Evolutionary conservation across 2,888 invertebrate species (phyloP).

Genomic region (Melieria crassipennis): DNA sequence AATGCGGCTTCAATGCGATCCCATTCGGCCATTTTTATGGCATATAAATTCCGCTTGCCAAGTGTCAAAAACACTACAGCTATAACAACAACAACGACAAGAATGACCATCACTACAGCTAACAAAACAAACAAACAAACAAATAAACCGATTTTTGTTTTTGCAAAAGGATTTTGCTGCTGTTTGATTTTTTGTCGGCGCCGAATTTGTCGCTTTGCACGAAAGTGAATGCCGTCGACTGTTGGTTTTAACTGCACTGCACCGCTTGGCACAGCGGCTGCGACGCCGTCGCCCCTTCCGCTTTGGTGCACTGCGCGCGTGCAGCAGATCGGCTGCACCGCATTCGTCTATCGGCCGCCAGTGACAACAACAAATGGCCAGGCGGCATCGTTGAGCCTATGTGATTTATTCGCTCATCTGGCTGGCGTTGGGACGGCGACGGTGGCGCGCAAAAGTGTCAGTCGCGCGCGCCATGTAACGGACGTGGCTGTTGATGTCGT

Average conservation of each 20-base stretch:
- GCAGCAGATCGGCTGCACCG: conserved; percentile 4
- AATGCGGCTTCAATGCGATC: conserved; percentile 36
- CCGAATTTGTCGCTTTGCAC: conserved; percentile 14
- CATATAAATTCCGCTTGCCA: conserved; percentile 60
- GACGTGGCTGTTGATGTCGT: not conserved
- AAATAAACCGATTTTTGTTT: conserved; percentile 10
- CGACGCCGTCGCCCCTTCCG: not conserved
- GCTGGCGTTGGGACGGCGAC: too few species aligned
- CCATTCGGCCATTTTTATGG: conserved; percentile 53
- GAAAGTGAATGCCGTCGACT: not conserved
- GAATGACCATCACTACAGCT: not conserved
- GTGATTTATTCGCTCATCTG: conserved; percentile 20
- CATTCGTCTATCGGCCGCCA: not conserved
- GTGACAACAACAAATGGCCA: conserved; percentile 24
- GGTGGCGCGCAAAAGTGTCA: too few species aligned
- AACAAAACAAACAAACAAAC: not conserved
- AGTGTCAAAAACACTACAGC: conserved; percentile 57
- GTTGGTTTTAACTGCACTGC: not conserved
- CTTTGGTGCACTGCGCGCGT: conserved; percentile 2
- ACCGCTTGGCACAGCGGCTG: not conserved
- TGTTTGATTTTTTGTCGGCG: not conserved
- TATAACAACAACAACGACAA: conserved; percentile 3
- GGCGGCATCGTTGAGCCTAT: conserved; percentile 25
- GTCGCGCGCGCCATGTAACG: too few species aligned
- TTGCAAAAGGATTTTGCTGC: too few species aligned